Base-by-base conservation (phyloP, 2,797 vertebrate species). In the Platalea minor region DNA sequence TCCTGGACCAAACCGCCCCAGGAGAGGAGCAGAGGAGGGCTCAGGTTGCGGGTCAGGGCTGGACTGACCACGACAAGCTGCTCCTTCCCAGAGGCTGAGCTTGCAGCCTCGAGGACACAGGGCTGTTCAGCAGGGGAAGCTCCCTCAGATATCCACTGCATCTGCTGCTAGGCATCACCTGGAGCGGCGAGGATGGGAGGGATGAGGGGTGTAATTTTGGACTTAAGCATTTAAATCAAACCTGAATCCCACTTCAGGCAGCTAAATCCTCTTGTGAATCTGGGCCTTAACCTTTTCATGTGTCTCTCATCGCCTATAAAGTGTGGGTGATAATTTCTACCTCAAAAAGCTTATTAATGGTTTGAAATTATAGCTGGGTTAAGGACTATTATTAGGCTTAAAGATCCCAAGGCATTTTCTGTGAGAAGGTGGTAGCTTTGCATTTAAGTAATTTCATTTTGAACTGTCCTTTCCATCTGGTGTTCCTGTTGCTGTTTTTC, bases 341-440 rank as follows among this genome's bases (percentile, higher is more conserved):
- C 91, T 97, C 94, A 96, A 81, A 96, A 95, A 95, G 69, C 91
- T 93, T 74, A 76, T 95, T 85, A 94, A 87, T 90, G 70, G 45
- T 17, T 91, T 61, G 86, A 85, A 95, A 96, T 95, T 87, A 87
- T 9, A 85, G 88, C 90, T 43, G 59, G n/a, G 76, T 90, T 90
- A 93, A 92, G 91, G 41, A 5, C 85, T 96, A 19, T 96, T 84
- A 96, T 96, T 96, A 95, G 70, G 64, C 74, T 89, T 68, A 68
- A 94, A 26, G 37, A 89, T 91, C 70, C 18, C 67, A 31, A 82
- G 53, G 90, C 48, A 68, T 95, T 93, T 94, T 91, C 63, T 64
- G 80, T 2, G 72, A 82, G 77, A 60, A 91, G 80, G 65, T 75
- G 48, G 54, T 87, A 69, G 80, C 76, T 95, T 70, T 91, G 76